Percentiles rank a stretch among this genome's conserved stretches.
Evolutionary conservation across 1,140 invertebrate species (phyloP).

Genomic region (Drosophila carrolli): DNA sequence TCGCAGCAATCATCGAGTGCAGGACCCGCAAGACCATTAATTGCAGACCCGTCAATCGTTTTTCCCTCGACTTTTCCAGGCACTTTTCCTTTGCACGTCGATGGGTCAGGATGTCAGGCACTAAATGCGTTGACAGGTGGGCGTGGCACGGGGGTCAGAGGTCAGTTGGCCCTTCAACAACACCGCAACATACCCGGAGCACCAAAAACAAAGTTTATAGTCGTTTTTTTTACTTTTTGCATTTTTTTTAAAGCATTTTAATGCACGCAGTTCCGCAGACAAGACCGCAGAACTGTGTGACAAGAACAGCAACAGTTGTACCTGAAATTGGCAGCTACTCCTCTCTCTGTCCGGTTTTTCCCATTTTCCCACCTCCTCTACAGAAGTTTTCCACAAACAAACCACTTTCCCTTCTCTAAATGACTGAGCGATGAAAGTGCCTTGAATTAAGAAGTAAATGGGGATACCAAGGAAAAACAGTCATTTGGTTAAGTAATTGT

Average conservation of each 20-base stretch:
- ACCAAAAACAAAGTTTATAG: conserved; percentile 16
- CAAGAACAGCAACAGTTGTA: conserved; percentile 5
- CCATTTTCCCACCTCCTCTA: not conserved
- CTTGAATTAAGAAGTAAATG: not conserved
- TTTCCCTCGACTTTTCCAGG: not conserved
- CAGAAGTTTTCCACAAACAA: conserved; percentile 9
- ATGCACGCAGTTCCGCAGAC: conserved; percentile 35
- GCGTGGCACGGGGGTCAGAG: conserved; percentile 7
- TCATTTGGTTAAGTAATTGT: conserved; percentile 14
- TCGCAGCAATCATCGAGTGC: not conserved
- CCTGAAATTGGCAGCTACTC: conserved; percentile 17
- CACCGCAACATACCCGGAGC: conserved; percentile 15
- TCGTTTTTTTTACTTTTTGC: not conserved
- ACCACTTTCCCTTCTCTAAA: not conserved
- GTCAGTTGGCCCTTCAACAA: conserved; percentile 12
- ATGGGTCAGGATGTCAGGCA: conserved; percentile 11
- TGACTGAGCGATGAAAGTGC: no score
- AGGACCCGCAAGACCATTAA: not conserved
- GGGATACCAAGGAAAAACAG: not conserved
- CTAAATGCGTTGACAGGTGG: conserved; percentile 22
- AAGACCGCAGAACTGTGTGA: conserved; percentile 11
- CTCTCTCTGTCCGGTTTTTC: not conserved
- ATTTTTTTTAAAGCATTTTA: conserved; percentile 19
- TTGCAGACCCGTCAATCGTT: conserved; percentile 1
- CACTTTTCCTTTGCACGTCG: conserved; percentile 1